A percentile compares a stretch with the other conserved stretches of the same genome.
Conservation (phyloP, 1,140 invertebrate genomes). For the Drosophila sturtevanti region DNA sequence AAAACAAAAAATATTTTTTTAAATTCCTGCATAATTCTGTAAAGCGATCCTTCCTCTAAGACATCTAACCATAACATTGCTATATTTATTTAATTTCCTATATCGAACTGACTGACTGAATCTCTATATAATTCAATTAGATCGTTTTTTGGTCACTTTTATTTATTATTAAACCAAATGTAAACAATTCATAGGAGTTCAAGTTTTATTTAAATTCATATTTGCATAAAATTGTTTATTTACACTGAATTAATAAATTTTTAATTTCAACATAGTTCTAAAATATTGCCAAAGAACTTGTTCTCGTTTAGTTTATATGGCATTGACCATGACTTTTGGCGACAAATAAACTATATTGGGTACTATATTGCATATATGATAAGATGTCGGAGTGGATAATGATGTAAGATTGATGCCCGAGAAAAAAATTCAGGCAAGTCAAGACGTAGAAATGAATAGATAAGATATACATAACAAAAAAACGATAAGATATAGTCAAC, state of each 20-base stretch:
- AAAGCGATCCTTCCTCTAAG: not conserved
- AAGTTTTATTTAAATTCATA: too few species aligned
- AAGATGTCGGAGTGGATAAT: slow-evolving; percentile 18
- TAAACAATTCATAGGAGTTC: too few species aligned
- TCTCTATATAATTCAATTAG: too few species aligned
- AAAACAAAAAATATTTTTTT: too few species aligned
- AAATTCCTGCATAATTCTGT: slow-evolving; percentile 20
- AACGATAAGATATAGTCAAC: not conserved
- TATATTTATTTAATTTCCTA: too few species aligned
- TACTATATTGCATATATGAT: slow-evolving; percentile 26
- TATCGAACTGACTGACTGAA: too few species aligned
- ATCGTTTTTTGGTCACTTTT: too few species aligned
- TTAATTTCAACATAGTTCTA: too few species aligned
- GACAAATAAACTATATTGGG: not conserved
- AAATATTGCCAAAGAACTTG: not conserved
- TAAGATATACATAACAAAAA: not conserved
- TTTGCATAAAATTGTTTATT: too few species aligned
- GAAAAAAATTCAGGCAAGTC: not conserved
- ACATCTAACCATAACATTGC: too few species aligned
- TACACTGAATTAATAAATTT: too few species aligned
- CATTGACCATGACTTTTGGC: slow-evolving; percentile 46
- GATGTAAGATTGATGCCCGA: slow-evolving; percentile 4
- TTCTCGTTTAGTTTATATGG: slow-evolving; percentile 27
- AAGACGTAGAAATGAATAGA: slow-evolving; percentile 6
- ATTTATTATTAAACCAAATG: too few species aligned